Percentiles rank a stretch among this genome's conserved stretches.
Evolutionary conservation across 2,888 invertebrate genomes (phyloP).

Genomic region (Drosophila mimica): DNA sequence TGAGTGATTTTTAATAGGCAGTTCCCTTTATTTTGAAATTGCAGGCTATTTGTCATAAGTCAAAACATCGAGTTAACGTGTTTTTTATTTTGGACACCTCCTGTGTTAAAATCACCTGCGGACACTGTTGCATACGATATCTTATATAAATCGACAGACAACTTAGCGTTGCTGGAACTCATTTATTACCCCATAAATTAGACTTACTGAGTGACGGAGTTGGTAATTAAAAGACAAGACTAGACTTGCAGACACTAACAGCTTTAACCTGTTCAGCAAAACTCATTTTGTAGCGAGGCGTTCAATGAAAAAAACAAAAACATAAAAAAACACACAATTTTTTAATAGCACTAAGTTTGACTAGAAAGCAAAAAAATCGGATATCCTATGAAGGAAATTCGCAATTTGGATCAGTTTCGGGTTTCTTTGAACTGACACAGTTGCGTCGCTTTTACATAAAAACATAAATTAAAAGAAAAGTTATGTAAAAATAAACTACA

Average conservation of each 20-base stretch:
- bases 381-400: slow-evolving; percentile 23
- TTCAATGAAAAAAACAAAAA: neutral
- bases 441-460: neutral
- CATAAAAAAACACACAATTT: slow-evolving; percentile 15
- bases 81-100: slow-evolving; percentile 11
- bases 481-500: neutral
- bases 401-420: neutral
- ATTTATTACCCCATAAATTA: slow-evolving; percentile 45
- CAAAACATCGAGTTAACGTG: slow-evolving; percentile 19
- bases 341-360: slow-evolving; percentile 1
- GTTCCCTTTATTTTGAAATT: slow-evolving; percentile 18
- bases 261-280: slow-evolving; percentile 13
- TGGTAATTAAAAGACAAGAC: slow-evolving; percentile 50
- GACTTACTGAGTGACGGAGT: slow-evolving; percentile 13
- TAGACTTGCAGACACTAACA: neutral
- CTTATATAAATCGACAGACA: slow-evolving; percentile 47
- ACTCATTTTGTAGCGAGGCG: neutral
- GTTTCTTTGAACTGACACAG: neutral
- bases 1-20: neutral
- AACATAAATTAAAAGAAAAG: neutral
- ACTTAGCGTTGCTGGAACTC: slow-evolving; percentile 21
- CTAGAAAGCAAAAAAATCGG: slow-evolving; percentile 28
- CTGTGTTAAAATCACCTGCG: slow-evolving; percentile 1
- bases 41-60: slow-evolving; percentile 4
- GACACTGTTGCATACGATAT: neutral